Percentiles rank a stretch among this genome's conserved stretches.
phyloP scores from a whole-genome alignment of 2,113 vertebrate species.

The Protobothrops mucrosquamatus region DNA sequence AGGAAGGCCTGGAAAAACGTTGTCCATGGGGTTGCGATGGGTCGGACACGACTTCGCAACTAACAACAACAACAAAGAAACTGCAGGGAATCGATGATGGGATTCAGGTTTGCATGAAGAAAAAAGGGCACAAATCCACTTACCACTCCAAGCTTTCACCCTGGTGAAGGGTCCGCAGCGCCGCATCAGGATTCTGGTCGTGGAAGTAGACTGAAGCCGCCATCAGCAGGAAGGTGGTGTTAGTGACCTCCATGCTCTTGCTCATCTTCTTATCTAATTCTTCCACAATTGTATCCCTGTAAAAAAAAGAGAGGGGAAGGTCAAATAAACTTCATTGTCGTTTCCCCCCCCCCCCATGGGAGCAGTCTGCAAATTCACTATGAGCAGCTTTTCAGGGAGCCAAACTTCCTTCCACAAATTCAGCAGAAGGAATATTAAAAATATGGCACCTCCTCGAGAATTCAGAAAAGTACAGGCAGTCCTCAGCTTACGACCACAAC shows the following conservation, averaged over 20 bases:
- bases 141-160: conserved; percentile 94
- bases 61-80: too few relatives aligned
- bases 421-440: neutral
- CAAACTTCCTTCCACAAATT: neutral
- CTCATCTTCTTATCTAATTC: conserved; percentile 91
- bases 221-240: conserved; percentile 90
- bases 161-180: conserved; percentile 86
- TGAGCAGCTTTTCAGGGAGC: neutral
- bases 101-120: neutral
- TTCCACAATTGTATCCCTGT: conserved; percentile 80
- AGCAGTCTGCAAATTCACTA: neutral
- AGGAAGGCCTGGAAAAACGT: too few relatives aligned
- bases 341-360: neutral
- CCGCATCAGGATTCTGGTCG: conserved; percentile 80
- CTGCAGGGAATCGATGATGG: neutral
- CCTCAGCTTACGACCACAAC: neutral
- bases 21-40: too few relatives aligned
- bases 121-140: neutral
- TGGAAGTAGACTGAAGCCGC: conserved; percentile 89
- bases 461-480: neutral
- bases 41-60: too few relatives aligned
- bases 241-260: conserved; percentile 83
- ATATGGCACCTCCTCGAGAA: neutral
- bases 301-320: too few relatives aligned
- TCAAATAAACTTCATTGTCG: neutral